A percentile compares a stretch with the other conserved stretches of the same genome.
Conservation (phyloP, 1,140 invertebrate species). For the Drosophila pectinifera region DNA sequence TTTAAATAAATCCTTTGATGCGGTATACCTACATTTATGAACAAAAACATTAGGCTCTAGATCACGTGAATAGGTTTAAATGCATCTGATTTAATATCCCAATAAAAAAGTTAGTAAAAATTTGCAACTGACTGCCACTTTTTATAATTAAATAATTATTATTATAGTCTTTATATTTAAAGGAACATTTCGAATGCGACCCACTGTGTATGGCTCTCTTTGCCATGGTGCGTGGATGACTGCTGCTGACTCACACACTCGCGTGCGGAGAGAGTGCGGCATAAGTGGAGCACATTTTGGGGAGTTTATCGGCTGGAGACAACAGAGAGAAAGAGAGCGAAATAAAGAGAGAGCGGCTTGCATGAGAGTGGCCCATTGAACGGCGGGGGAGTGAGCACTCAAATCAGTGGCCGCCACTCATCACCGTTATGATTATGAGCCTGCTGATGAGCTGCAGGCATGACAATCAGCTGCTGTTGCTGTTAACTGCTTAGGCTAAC, state of each 20-base stretch:
- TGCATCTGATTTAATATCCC: too few relatives aligned
- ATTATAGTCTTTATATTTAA: too few relatives aligned
- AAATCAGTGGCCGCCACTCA: constrained; percentile 64
- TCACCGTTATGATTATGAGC: constrained; percentile 43
- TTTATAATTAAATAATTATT: background rate
- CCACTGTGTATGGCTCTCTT: constrained; percentile 18
- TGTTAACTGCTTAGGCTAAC: constrained; percentile 3
- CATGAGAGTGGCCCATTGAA: constrained; percentile 63
- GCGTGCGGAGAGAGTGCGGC: constrained; percentile 13
- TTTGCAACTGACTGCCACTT: background rate
- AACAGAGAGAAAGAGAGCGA: constrained; percentile 1
- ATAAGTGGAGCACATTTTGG: constrained; percentile 32
- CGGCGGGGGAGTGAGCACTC: constrained; percentile 51
- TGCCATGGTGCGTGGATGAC: constrained; percentile 18
- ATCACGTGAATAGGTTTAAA: too few relatives aligned
- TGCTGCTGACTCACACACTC: constrained; percentile 33
- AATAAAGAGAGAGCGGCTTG: constrained; percentile 21
- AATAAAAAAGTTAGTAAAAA: too few relatives aligned
- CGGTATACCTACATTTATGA: background rate
- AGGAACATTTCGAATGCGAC: background rate
- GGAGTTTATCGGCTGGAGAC: constrained; percentile 19
- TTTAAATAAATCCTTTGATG: background rate
- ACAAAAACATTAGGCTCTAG: too few relatives aligned
- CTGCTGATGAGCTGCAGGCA: constrained; percentile 58
- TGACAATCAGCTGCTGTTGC: constrained; percentile 58